Base-by-base conservation (phyloP, 2,797 vertebrate genomes). In the Crocidura indochinensis region DNA sequence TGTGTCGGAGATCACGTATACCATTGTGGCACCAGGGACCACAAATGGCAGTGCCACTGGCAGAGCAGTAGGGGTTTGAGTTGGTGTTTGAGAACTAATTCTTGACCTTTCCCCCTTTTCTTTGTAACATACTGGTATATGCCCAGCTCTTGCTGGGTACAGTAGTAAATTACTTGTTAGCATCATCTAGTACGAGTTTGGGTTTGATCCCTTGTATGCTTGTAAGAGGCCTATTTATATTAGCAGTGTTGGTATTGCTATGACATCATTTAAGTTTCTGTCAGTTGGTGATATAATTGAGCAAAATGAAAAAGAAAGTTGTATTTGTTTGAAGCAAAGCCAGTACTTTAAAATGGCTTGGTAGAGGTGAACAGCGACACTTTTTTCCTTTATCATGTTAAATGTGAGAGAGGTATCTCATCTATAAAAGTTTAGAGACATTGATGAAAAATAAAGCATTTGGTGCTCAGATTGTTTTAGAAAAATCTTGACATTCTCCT, bases 281-380 rank as follows among this genome's bases (percentile, higher is more conserved):
- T 71, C 44, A 89, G 44, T 15, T 44, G n/a, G 69, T 91, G 38
- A 17, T 24, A 79, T 76, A 56, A 47, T 47, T 83, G 29, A 84
- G 73, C 71, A 90, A 87, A 84, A 69, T 65, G 53, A 75, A 92
- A 73, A 62, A 75, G 79, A 14, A 80, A 75, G 46, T 73, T 84
- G 82, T 53, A 60, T 15, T 80, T 80, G 71, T 68, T 0, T 71
- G 46, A 91, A 80, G 87, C 11, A 72, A 78, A 92, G 47, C 60
- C 68, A 29, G 6, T 29, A 2, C 29, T 77, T 88, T 56, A 31
- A 68, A 90, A 84, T 77, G 56, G 74, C 29, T 62, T 7, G 60
- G 10, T 77, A 77, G 81, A 82, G 67, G 24, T 51, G 8, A 84
- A 17, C 73, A 77, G 56, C 22, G 77, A 87, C 76, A 71, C 17